Evolutionary conservation across 1,140 invertebrate species (phyloP).

Genomic region (Magallana ariakensis): DNA sequence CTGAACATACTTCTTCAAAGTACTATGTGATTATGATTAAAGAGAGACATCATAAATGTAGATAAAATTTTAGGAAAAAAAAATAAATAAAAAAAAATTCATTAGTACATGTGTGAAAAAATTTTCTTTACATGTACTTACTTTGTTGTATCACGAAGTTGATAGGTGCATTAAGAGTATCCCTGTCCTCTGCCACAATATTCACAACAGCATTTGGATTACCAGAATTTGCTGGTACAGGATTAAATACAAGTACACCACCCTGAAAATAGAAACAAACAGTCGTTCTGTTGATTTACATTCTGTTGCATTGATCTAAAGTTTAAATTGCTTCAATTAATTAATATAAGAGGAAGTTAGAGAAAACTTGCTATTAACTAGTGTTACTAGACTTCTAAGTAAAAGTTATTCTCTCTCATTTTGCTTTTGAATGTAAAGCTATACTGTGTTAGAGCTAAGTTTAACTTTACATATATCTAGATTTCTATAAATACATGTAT

Average conservation of each 20-base stretch:
- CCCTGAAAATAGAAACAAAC: background rate
- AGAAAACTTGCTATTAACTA: background rate
- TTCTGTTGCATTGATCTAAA: background rate
- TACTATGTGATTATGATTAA: too few species aligned
- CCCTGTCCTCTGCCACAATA: slow-evolving; percentile 53
- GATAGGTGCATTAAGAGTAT: slow-evolving; percentile 58
- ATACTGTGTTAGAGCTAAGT: too few species aligned
- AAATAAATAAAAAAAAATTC: too few species aligned
- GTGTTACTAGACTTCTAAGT: background rate
- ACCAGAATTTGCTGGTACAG: background rate
- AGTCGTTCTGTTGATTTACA: background rate
- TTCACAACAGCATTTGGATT: background rate
- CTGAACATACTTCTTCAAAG: too few species aligned
- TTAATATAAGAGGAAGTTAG: too few species aligned
- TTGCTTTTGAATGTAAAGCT: too few species aligned
- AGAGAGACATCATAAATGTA: too few species aligned
- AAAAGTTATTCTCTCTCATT: background rate
- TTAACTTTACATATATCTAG: too few species aligned
- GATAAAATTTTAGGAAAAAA: too few species aligned
- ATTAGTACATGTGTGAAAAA: too few species aligned
- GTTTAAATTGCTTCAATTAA: background rate
- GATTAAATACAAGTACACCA: background rate
- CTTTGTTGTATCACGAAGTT: slow-evolving; percentile 56
- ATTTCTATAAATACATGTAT: too few species aligned
- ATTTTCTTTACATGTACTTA: slow-evolving; percentile 42